These are phyloP conservation scores for Strigamia crassipes DNA, from an alignment of 2,888 invertebrate genomes.

Conservation along the genomic window DNA sequence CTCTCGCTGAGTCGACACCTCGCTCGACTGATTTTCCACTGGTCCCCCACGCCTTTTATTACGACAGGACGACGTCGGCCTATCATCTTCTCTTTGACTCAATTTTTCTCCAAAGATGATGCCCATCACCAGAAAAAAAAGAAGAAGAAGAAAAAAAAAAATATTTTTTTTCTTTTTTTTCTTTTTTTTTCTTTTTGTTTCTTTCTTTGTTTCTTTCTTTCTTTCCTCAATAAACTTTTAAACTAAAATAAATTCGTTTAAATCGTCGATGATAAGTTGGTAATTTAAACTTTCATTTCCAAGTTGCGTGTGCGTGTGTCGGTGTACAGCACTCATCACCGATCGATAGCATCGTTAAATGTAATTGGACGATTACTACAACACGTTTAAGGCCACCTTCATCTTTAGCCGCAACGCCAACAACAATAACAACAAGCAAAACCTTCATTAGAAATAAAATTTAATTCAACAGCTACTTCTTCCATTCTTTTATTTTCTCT, in stretches of 20 bases:
- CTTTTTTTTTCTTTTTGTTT: no score
- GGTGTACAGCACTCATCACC: neutral
- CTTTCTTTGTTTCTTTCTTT: no score
- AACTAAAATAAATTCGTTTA: no score
- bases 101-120: neutral
- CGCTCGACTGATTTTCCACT: neutral
- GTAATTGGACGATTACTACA: conserved; percentile 10
- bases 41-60: neutral
- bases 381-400: conserved; percentile 10
- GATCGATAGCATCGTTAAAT: conserved; percentile 4
- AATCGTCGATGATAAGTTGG: no score
- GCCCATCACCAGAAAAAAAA: neutral
- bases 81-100: conserved; percentile 10
- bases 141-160: no score
- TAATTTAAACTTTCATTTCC: neutral
- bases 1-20: neutral
- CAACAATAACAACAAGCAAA: neutral
- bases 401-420: neutral
- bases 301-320: neutral
- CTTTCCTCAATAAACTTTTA: no score
- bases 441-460: no score
- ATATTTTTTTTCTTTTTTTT: no score
- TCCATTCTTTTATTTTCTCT: no score
- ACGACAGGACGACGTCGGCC: conserved; percentile 2
- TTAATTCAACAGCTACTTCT: no score